Evolutionary conservation across 2,113 vertebrate genomes (phyloP).

Genomic region (Lampris megalopsis): DNA sequence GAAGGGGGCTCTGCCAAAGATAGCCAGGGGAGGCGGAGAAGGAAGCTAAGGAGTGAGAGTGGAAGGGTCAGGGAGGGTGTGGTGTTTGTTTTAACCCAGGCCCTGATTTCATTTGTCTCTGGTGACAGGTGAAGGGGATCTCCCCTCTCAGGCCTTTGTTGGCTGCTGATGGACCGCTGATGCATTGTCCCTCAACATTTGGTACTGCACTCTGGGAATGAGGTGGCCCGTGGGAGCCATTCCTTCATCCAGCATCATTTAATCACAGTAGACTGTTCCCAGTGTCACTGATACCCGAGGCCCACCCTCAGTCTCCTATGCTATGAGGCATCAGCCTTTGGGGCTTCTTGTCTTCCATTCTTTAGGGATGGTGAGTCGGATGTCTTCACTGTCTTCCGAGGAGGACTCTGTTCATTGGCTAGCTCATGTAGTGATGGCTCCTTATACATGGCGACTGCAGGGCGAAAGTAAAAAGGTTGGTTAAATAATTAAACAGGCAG

Average conservation of each 20-base stretch:
- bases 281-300: constrained; percentile 68
- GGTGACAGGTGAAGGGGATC: constrained; percentile 45
- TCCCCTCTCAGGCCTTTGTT: constrained; percentile 49
- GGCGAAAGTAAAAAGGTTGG: constrained; percentile 39
- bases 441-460: constrained; percentile 87
- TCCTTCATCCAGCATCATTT: constrained; percentile 60
- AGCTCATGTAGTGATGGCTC: constrained; percentile 90
- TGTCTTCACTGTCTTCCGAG: constrained; percentile 80
- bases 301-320: constrained; percentile 79
- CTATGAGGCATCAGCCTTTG: constrained; percentile 80
- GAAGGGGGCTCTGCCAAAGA: constrained; percentile 39
- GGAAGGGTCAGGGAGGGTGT: not conserved
- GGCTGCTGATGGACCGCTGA: constrained; percentile 59
- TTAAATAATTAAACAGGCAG: constrained; percentile 19
- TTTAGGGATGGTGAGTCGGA: constrained; percentile 78
- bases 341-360: constrained; percentile 78
- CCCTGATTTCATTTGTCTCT: constrained; percentile 34
- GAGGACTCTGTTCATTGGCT: constrained; percentile 80
- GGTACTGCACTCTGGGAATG: constrained; percentile 52
- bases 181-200: constrained; percentile 50
- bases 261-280: constrained; percentile 65
- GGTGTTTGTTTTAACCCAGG: constrained; percentile 26
- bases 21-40: constrained; percentile 27
- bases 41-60: constrained; percentile 17
- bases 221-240: constrained; percentile 39